Conservation (phyloP, 2,888 invertebrate species). For the Julus scanicus region DNA sequence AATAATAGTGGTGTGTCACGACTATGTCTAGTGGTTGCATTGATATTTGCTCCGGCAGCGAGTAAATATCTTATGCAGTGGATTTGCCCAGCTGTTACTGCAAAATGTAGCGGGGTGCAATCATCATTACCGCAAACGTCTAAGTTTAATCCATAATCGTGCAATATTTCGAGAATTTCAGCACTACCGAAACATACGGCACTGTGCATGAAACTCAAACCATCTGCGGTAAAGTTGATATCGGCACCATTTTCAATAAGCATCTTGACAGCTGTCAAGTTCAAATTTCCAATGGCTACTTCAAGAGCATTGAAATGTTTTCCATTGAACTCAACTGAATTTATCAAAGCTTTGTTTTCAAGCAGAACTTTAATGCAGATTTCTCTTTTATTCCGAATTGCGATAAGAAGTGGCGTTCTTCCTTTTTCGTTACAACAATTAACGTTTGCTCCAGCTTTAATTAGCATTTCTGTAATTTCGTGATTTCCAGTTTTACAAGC, state of each 20-base stretch:
- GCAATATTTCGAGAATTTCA: not conserved
- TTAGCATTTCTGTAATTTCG: not conserved
- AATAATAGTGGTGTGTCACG: not conserved
- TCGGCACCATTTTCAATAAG: not conserved
- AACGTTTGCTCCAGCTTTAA: not conserved
- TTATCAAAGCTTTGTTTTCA: not conserved
- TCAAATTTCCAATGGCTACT: not conserved
- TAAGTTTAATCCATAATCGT: not conserved
- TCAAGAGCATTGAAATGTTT: not conserved
- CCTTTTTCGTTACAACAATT: not conserved
- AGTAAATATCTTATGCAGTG: not conserved
- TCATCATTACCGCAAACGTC: not conserved
- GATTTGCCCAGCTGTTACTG: not conserved
- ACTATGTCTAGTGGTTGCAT: not conserved
- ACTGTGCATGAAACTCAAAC: not conserved
- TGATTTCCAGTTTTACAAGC: not conserved
- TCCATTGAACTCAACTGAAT: not conserved
- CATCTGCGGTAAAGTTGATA: not conserved
- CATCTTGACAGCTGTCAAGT: not conserved
- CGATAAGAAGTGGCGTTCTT: not conserved
- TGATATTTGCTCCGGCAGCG: not conserved
- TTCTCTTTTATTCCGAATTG: not conserved
- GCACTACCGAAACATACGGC: not conserved
- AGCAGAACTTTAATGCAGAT: not conserved
- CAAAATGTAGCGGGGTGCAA: not conserved